Percentiles rank a stretch among this genome's conserved stretches.
These are phyloP conservation scores for Perdita meconis DNA, from an alignment of 2,888 invertebrate species.

Conservation along the genomic window DNA sequence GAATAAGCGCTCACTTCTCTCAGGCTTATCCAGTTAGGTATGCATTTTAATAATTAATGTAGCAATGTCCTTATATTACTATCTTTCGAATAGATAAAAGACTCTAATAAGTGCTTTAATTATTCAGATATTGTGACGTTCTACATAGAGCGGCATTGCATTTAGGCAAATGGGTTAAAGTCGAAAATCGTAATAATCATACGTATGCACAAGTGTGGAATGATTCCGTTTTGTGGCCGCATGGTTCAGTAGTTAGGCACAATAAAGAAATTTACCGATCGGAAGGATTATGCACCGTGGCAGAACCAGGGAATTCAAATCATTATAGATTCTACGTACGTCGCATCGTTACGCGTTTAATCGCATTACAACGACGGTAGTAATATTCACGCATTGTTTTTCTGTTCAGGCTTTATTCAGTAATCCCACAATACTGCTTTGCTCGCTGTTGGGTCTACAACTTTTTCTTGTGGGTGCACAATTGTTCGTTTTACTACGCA, in stretches of 20 bases:
- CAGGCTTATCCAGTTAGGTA: constrained; percentile 87
- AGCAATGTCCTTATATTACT: not conserved
- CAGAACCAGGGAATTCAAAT: constrained; percentile 92
- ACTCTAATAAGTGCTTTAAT: constrained; percentile 47
- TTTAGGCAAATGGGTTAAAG: constrained; percentile 91
- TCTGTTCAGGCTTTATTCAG: constrained; percentile 91
- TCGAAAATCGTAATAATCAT: constrained; percentile 86
- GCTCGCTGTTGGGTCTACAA: constrained; percentile 90
- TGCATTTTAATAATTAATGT: not conserved
- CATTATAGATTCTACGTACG: constrained; percentile 95
- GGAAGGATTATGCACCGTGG: constrained; percentile 92
- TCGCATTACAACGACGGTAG: not conserved
- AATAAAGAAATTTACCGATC: constrained; percentile 91
- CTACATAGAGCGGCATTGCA: constrained; percentile 96
- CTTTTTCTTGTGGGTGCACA: constrained; percentile 90
- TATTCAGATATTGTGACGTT: constrained; percentile 91
- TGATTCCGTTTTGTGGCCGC: constrained; percentile 89
- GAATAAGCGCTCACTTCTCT: constrained; percentile 86
- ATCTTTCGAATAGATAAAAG: constrained; percentile 23
- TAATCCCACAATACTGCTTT: constrained; percentile 92
- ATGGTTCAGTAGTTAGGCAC: constrained; percentile 90
- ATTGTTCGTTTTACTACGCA: constrained; percentile 91
- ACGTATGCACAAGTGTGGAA: constrained; percentile 86
- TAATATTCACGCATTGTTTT: constrained; percentile 12
- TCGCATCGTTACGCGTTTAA: constrained; percentile 66